These are phyloP conservation scores for Phenacoccus solenopsis DNA, from an alignment of 1,140 invertebrate species.

Conservation along the genomic window DNA sequence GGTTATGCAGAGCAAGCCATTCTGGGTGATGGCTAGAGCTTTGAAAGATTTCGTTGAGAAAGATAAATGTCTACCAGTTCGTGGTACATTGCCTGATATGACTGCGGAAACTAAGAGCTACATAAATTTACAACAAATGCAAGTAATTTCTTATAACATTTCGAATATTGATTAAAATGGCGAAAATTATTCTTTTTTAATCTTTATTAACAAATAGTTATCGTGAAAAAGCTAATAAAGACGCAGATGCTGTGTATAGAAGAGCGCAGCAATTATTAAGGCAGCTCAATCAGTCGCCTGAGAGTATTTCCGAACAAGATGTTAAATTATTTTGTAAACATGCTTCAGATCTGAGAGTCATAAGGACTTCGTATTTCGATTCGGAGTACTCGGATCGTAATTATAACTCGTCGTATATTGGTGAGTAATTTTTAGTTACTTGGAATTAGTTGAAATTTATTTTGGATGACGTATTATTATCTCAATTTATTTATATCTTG, in stretches of 20 bases:
- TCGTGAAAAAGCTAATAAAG: constrained; percentile 64
- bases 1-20: constrained; percentile 50
- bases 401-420: constrained; percentile 31
- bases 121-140: constrained; percentile 78
- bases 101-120: constrained; percentile 88
- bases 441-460: too few species aligned
- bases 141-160: constrained; percentile 27
- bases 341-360: constrained; percentile 58
- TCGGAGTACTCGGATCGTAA: constrained; percentile 36
- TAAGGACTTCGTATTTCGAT: constrained; percentile 56
- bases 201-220: constrained; percentile 40
- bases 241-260: constrained; percentile 67
- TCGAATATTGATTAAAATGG: background rate
- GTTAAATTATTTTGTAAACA: constrained; percentile 77
- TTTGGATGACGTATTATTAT: too few species aligned
- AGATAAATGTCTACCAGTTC: constrained; percentile 73
- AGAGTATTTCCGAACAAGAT: constrained; percentile 60
- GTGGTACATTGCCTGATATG: constrained; percentile 95
- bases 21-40: constrained; percentile 89
- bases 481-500: constrained; percentile 25
- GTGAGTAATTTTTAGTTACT: constrained; percentile 30
- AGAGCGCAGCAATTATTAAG: constrained; percentile 66
- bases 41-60: constrained; percentile 78
- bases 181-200: background rate
- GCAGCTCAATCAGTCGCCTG: constrained; percentile 55